Evolutionary conservation across 2,888 invertebrate species (phyloP), one percentile per base, ranked within the genome.

Genomic region (Exocentrus adspersus): DNA sequence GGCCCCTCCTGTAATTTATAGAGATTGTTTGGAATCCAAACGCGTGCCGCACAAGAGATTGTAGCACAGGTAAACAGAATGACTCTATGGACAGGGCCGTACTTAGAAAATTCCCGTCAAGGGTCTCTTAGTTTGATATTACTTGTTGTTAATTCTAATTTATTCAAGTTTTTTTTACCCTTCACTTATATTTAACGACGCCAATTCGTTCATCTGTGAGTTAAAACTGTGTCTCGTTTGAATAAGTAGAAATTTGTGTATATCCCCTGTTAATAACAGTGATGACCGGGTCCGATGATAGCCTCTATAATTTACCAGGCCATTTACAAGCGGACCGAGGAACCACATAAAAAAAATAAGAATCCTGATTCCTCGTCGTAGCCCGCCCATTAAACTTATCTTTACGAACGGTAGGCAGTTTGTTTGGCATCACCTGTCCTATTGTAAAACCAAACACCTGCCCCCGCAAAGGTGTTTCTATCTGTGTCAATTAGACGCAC

Each of bases 401-500:
- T 14, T 14, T 7, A 46, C 20, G 62, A 19, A 45, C 45, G 17
- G 46, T 60, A 53, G 62, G 54, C 62, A 48, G 62, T 56, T 53
- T 45, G 62, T 62, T 50, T 20, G 62, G 32, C 46, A 62, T 48
- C 62, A 62, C 62, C 62, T 62, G 62, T 54, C 62, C 62, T 42
- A 62, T 56, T 62, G 56, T 57, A 45, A 57, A 45, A 32, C 10
- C 16, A 45, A 57, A 51, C 65, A 66, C 65, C 65, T 66, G 65
- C 65, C 62, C 62, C 62, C 65, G 62, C 62, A 62, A 62, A 66
- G 60, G 60, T 51, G 60, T 21, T 53, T 61, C 62, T 62, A 62
- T 56, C 42, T 54, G 56, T 62, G 42, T 56, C 20, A 50, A 54
- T 17, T 32, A 7, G 48, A 16, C 48, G 24, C 16, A 48, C 48